Conservation (phyloP, 2,113 vertebrate genomes). For the Lepisosteus osseus region DNA sequence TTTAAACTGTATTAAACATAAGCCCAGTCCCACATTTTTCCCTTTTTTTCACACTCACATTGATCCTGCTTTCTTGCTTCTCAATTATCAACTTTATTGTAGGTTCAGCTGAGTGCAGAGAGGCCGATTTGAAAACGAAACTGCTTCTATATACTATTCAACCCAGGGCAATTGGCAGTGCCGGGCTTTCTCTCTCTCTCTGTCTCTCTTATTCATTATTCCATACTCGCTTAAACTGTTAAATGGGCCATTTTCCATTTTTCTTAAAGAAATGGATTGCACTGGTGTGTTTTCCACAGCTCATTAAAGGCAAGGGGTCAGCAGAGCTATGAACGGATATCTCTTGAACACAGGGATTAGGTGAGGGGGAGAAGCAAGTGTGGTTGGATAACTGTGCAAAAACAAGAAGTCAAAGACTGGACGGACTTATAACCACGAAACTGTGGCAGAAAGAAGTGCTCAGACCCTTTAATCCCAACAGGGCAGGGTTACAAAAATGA, state of each 20-base stretch:
- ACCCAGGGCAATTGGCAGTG: conserved; percentile 52
- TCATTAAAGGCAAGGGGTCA: not conserved
- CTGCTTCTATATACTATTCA: conserved; percentile 60
- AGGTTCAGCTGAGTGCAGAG: conserved; percentile 66
- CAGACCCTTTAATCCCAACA: too few species aligned
- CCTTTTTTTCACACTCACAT: conserved; percentile 46
- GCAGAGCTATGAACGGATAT: conserved; percentile 34
- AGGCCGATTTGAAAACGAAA: conserved; percentile 58
- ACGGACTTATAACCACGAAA: too few species aligned
- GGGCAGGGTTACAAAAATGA: too few species aligned
- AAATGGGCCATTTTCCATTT: conserved; percentile 21
- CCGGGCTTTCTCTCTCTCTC: conserved; percentile 63
- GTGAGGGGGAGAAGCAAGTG: conserved; percentile 1
- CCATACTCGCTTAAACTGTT: too few species aligned
- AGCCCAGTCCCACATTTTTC: conserved; percentile 64
- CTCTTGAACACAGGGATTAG: conserved; percentile 29
- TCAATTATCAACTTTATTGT: conserved; percentile 74
- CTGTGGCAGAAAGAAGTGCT: too few species aligned
- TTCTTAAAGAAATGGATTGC: conserved; percentile 43
- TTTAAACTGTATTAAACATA: conserved; percentile 97
- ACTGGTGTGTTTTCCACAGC: not conserved
- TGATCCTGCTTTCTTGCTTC: conserved; percentile 66
- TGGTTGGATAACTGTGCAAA: conserved; percentile 1
- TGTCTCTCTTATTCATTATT: conserved; percentile 40
- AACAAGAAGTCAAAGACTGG: too few species aligned